Conservation (phyloP, 92 coral and sea anemone species). For the Parazoanthus darwini region DNA sequence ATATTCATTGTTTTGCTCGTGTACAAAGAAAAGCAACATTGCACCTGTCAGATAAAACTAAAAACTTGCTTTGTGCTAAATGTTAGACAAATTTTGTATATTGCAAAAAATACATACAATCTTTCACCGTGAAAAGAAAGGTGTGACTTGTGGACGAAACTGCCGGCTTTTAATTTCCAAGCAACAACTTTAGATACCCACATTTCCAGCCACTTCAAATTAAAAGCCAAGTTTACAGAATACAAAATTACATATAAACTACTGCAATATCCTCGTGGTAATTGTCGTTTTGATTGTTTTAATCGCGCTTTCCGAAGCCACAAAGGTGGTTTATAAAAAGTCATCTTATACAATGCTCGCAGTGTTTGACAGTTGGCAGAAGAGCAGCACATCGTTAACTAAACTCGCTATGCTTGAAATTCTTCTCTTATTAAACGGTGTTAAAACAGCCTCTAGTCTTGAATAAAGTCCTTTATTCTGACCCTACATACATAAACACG, state of each 20-base stretch:
- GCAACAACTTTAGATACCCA: not conserved
- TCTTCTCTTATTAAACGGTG: not conserved
- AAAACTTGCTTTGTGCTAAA: slow-evolving; percentile 16
- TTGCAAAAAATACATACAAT: not conserved
- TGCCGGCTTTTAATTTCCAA: not conserved
- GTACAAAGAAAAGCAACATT: slow-evolving; percentile 20
- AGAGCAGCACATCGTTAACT: not conserved
- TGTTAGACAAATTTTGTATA: not conserved
- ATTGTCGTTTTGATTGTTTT: not conserved
- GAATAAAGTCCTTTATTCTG: not conserved
- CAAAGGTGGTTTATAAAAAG: not conserved
- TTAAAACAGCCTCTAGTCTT: not conserved
- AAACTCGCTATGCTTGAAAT: not conserved
- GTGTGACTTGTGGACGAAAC: slow-evolving; percentile 8
- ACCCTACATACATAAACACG: not conserved
- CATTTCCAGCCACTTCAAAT: not conserved
- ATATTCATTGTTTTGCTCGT: slow-evolving; percentile 27
- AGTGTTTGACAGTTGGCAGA: slow-evolving; percentile 8
- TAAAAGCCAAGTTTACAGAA: not conserved
- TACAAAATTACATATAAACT: not conserved
- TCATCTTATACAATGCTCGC: not conserved
- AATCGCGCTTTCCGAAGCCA: not conserved
- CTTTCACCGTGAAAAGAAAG: slow-evolving; percentile 12
- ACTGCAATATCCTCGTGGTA: not conserved
- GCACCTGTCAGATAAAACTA: slow-evolving; percentile 21